phyloP scores from a whole-genome alignment of 2,888 invertebrate genomes.

The Parnassius orleans region DNA sequence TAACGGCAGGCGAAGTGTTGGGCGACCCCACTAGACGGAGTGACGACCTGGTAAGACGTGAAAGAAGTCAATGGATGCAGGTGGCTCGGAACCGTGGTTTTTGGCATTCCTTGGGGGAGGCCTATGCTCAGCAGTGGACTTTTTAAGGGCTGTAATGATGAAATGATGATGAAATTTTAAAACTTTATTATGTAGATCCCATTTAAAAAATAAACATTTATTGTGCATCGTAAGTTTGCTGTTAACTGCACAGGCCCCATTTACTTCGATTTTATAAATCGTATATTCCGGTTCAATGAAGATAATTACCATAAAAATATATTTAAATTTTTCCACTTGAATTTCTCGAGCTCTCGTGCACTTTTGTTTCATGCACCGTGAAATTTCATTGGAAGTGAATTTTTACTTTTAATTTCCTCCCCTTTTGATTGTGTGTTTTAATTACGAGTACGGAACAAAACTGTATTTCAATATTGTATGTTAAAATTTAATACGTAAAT shows the following conservation, averaged over 20 bases:
- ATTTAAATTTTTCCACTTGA: constrained; percentile 10
- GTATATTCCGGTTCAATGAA: constrained; percentile 21
- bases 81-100: too few species aligned
- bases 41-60: too few species aligned
- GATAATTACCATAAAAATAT: constrained; percentile 25
- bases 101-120: too few species aligned
- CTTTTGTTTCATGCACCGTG: constrained; percentile 11
- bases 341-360: constrained; percentile 3
- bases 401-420: not conserved
- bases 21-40: too few species aligned
- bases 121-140: too few species aligned
- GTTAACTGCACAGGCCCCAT: constrained; percentile 35
- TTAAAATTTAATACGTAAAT: not conserved
- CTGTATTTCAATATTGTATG: not conserved
- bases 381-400: constrained; percentile 7
- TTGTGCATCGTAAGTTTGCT: constrained; percentile 45
- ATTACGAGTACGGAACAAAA: not conserved
- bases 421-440: not conserved
- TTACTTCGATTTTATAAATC: constrained; percentile 22
- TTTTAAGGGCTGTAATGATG: too few species aligned
- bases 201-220: constrained; percentile 45
- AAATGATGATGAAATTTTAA: too few species aligned
- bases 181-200: too few species aligned
- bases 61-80: too few species aligned
- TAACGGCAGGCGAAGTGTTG: too few species aligned